Evolutionary conservation across 2,888 invertebrate species (phyloP).

Genomic region (Ypsolopha sequella): DNA sequence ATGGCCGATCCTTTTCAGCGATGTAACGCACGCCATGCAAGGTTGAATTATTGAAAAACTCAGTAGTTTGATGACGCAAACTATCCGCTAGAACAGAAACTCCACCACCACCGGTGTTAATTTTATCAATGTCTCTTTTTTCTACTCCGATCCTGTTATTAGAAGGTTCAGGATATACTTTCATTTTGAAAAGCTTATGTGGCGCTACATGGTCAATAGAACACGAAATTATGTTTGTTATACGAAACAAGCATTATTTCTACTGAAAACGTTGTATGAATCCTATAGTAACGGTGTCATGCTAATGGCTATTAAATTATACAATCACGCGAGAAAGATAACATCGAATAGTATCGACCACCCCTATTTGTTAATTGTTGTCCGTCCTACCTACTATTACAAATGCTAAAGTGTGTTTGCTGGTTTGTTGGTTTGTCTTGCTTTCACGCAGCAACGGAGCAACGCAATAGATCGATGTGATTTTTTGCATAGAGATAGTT

Average conservation of each 20-base stretch:
- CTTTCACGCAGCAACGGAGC: too few relatives aligned
- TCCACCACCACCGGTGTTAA: conserved; percentile 26
- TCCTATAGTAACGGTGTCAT: background rate
- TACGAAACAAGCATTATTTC: background rate
- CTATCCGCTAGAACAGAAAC: conserved; percentile 71
- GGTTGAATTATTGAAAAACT: conserved; percentile 82
- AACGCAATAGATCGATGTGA: too few relatives aligned
- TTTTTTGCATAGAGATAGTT: too few relatives aligned
- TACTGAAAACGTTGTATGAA: too few relatives aligned
- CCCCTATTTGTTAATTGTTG: background rate
- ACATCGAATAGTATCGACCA: conserved; percentile 2
- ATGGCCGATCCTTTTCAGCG: conserved; percentile 79
- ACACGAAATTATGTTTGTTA: background rate
- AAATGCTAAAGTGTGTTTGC: too few relatives aligned
- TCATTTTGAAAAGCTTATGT: conserved; percentile 23
- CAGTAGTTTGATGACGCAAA: conserved; percentile 76
- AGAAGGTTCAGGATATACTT: conserved; percentile 37
- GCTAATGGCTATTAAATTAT: background rate
- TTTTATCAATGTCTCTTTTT: background rate
- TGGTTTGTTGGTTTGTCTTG: too few relatives aligned
- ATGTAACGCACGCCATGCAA: conserved; percentile 85
- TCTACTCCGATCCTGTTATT: background rate
- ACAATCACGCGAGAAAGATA: conserved; percentile 2
- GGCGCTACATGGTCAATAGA: background rate
- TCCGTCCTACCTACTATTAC: too few relatives aligned